Evolutionary conservation across 1,140 invertebrate species (phyloP).

Genomic region (Sycophila sp.): DNA sequence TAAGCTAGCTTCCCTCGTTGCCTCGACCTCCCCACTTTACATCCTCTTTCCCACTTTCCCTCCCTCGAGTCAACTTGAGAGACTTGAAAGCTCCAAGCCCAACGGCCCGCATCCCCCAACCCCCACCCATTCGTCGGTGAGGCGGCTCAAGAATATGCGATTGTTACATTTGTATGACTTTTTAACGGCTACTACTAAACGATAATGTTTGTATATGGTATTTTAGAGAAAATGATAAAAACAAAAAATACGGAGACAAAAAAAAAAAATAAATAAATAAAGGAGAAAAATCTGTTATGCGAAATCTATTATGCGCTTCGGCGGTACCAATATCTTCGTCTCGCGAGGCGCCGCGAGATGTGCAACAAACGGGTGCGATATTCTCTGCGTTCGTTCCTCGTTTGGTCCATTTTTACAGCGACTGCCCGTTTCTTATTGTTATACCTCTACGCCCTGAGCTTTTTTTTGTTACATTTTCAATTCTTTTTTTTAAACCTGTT

Average conservation of each 20-base stretch:
- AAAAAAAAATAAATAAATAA: not conserved
- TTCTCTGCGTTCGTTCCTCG: too few relatives aligned
- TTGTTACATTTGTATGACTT: constrained; percentile 40
- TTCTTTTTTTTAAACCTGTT: too few relatives aligned
- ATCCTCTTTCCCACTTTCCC: not conserved
- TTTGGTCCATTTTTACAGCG: too few relatives aligned
- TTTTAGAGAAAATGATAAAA: constrained; percentile 35
- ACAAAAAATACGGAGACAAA: not conserved
- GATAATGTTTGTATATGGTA: constrained; percentile 41
- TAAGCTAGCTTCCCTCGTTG: constrained; percentile 17
- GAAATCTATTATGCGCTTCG: too few relatives aligned
- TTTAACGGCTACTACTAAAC: constrained; percentile 39
- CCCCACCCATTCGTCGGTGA: constrained; percentile 7
- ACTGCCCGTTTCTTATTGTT: too few relatives aligned
- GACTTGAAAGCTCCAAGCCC: not conserved
- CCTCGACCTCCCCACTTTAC: not conserved
- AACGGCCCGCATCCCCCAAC: not conserved
- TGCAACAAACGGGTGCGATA: too few relatives aligned
- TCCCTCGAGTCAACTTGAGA: not conserved
- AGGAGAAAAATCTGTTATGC: too few relatives aligned
- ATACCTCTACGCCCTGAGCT: too few relatives aligned
- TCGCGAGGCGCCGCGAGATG: too few relatives aligned
- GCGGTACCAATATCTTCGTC: too few relatives aligned
- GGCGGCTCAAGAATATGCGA: constrained; percentile 31
- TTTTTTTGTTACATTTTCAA: too few relatives aligned